Percentiles rank a stretch among this genome's conserved stretches.
phyloP scores from a whole-genome alignment of 2,888 invertebrate genomes.

The Phalera bucephala region DNA sequence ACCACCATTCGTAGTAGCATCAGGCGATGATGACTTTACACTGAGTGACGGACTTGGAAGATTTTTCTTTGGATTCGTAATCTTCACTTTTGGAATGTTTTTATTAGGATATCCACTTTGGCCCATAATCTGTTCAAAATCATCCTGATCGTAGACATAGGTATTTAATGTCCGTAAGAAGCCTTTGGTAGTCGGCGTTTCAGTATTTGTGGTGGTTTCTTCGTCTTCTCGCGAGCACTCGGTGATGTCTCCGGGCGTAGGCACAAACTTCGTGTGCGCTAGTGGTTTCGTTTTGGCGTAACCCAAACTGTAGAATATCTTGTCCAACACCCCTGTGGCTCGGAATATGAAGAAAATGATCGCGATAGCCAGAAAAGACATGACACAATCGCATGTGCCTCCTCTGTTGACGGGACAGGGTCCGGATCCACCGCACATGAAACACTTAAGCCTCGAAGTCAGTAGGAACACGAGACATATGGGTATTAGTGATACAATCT shows the following conservation, averaged over 20 bases:
- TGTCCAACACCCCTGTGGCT: constrained; percentile 61
- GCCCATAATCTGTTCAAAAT: too few relatives aligned
- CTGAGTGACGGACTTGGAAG: too few relatives aligned
- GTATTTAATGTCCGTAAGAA: too few relatives aligned
- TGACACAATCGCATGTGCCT: constrained; percentile 60
- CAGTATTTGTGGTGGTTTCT: background rate
- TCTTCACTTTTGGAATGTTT: too few relatives aligned
- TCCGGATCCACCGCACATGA: constrained; percentile 66
- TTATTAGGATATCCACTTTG: too few relatives aligned
- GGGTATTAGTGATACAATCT: constrained; percentile 64
- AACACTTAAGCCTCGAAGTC: constrained; percentile 59
- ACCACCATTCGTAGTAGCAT: too few relatives aligned
- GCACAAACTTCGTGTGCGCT: constrained; percentile 37
- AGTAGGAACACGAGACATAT: constrained; percentile 63
- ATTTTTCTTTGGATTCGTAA: too few relatives aligned
- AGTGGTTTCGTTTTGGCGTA: constrained; percentile 48
- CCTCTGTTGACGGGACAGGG: constrained; percentile 58
- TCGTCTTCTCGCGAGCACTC: constrained; percentile 57
- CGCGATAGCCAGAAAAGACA: constrained; percentile 55
- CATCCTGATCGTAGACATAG: too few relatives aligned
- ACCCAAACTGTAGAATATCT: constrained; percentile 62
- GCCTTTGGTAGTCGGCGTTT: too few relatives aligned
- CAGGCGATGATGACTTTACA: too few relatives aligned
- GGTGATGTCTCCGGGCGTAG: constrained; percentile 56
- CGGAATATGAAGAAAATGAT: constrained; percentile 62